These are phyloP conservation scores for Camponotus fellah DNA, from an alignment of 2,888 invertebrate genomes.

Conservation along the genomic window DNA sequence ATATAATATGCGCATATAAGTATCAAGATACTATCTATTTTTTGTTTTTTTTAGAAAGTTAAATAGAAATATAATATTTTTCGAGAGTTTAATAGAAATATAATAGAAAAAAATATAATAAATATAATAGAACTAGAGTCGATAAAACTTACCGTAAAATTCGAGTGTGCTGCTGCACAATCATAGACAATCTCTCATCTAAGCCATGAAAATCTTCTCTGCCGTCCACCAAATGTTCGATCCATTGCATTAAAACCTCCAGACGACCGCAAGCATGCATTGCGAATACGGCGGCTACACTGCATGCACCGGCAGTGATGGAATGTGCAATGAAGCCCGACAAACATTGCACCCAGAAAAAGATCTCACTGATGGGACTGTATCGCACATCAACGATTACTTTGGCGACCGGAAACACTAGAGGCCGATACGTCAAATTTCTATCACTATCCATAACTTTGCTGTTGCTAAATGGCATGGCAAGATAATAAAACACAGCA, in stretches of 20 bases:
- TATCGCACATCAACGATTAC: slow-evolving; percentile 62
- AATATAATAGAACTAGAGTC: too few relatives aligned
- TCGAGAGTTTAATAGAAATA: too few relatives aligned
- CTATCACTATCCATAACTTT: slow-evolving; percentile 11
- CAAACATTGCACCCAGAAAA: slow-evolving; percentile 64
- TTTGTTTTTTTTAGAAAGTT: too few relatives aligned
- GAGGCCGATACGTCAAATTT: slow-evolving; percentile 71
- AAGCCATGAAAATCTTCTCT: slow-evolving; percentile 38
- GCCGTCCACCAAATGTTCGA: slow-evolving; percentile 66
- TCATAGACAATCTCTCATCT: slow-evolving; percentile 59
- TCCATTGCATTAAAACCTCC: slow-evolving; percentile 67
- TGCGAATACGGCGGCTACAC: slow-evolving; percentile 68
- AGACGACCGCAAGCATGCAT: slow-evolving; percentile 76
- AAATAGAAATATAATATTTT: too few relatives aligned
- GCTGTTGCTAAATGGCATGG: slow-evolving; percentile 53
- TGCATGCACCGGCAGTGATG: slow-evolving; percentile 63
- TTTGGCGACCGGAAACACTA: slow-evolving; percentile 72
- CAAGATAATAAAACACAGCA: slow-evolving; percentile 64
- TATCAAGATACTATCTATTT: too few relatives aligned
- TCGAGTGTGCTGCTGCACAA: slow-evolving; percentile 70
- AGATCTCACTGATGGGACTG: slow-evolving; percentile 69
- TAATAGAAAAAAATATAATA: too few relatives aligned
- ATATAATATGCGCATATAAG: too few relatives aligned
- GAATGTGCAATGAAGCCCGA: slow-evolving; percentile 61
- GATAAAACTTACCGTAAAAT: slow-evolving; percentile 63